phyloP scores from a whole-genome alignment of 2,888 invertebrate genomes.

The Drosophila mercatorum region DNA sequence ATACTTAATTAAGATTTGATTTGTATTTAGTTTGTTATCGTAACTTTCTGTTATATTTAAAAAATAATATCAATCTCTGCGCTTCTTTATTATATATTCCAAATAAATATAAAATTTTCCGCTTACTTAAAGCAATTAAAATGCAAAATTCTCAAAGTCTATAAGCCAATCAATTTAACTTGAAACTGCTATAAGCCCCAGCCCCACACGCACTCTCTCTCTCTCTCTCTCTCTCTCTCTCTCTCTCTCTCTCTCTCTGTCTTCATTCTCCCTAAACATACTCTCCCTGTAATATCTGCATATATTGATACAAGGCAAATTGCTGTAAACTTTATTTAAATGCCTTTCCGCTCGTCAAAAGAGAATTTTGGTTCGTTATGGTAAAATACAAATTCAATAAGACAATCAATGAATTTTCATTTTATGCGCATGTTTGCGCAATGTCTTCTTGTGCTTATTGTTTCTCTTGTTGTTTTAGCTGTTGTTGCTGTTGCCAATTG shows the following conservation, averaged over 20 bases:
- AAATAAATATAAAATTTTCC: background rate
- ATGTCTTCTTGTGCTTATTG: conserved; percentile 27
- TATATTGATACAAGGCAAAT: conserved; percentile 15
- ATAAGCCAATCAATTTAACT: conserved; percentile 56
- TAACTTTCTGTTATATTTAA: background rate
- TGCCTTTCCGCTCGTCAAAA: conserved; percentile 20
- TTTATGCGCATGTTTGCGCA: conserved; percentile 66
- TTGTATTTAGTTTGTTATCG: too few species aligned
- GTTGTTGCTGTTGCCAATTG: conserved; percentile 35
- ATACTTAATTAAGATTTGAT: too few species aligned
- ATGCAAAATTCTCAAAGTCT: conserved; percentile 18
- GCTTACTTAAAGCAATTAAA: conserved; percentile 8
- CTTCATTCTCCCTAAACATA: background rate
- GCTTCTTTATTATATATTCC: background rate
- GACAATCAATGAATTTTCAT: conserved; percentile 75
- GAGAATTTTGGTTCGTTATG: conserved; percentile 29
- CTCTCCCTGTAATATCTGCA: conserved; percentile 3
- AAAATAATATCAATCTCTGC: background rate
- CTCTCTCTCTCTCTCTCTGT: background rate
- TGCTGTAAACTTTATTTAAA: conserved; percentile 37
- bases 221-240: background rate
- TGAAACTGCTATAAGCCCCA: background rate
- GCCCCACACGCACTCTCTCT: background rate
- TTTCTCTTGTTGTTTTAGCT: conserved; percentile 21
- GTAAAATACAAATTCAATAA: conserved; percentile 62